Conservation (phyloP, 2,888 invertebrate genomes). For the Lapara coniferarum region DNA sequence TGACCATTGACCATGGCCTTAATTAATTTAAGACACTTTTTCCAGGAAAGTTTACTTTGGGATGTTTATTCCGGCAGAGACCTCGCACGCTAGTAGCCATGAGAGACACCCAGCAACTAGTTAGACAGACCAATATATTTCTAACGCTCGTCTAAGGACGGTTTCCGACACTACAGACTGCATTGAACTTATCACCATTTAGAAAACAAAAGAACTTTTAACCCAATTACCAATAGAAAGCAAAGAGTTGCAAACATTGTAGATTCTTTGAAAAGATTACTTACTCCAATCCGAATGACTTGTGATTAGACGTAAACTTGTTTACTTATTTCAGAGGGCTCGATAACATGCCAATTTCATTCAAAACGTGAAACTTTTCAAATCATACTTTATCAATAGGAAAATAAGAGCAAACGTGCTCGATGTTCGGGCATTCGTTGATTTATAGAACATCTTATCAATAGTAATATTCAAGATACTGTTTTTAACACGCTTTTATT, state of each 20-base stretch:
- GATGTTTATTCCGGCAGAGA: no score
- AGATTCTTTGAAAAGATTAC: slow-evolving; percentile 12
- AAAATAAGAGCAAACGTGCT: not conserved
- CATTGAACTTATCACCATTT: no score
- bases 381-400: slow-evolving; percentile 13
- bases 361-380: slow-evolving; percentile 8
- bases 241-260: not conserved
- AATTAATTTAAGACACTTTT: no score
- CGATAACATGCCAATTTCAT: not conserved
- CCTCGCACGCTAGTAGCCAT: no score
- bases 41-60: no score
- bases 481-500: no score
- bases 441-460: not conserved
- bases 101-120: no score
- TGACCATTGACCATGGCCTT: no score
- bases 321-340: slow-evolving; percentile 15
- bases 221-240: not conserved
- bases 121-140: no score
- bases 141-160: no score
- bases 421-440: not conserved
- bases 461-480: no score
- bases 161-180: no score
- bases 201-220: not conserved
- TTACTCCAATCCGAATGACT: slow-evolving; percentile 20
- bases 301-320: slow-evolving; percentile 14